phyloP scores from a whole-genome alignment of 1,140 invertebrate species.

The Neodiprion pinetum region DNA sequence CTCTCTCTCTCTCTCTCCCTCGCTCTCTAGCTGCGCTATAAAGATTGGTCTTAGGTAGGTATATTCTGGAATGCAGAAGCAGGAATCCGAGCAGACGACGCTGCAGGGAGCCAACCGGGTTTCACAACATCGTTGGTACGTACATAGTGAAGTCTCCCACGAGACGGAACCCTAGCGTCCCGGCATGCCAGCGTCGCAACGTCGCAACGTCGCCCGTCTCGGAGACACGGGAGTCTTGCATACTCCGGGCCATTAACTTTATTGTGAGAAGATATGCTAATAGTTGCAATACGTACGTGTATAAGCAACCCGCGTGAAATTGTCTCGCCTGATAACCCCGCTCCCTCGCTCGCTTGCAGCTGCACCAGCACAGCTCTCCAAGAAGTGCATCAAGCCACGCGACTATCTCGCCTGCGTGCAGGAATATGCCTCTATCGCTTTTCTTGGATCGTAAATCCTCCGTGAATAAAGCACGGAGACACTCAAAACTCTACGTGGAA shows the following conservation, averaged over 20 bases:
- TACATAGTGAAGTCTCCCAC: not conserved
- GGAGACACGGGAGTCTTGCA: not conserved
- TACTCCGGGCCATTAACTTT: slow-evolving; percentile 24
- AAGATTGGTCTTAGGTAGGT: not conserved
- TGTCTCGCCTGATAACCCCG: slow-evolving; percentile 22
- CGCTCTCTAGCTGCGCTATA: not conserved
- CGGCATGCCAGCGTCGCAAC: not conserved
- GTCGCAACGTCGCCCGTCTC: not conserved
- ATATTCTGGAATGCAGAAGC: slow-evolving; percentile 6
- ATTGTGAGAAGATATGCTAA: slow-evolving; percentile 37
- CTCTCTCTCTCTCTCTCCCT: too few relatives aligned
- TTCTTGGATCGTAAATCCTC: too few relatives aligned
- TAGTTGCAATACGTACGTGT: slow-evolving; percentile 6
- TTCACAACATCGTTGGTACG: not conserved
- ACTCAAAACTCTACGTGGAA: too few relatives aligned
- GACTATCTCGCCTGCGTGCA: too few relatives aligned
- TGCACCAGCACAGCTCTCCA: too few relatives aligned
- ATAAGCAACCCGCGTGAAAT: slow-evolving; percentile 24
- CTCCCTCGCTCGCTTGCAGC: not conserved
- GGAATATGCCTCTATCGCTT: too few relatives aligned
- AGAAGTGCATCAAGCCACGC: too few relatives aligned
- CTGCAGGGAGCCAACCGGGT: too few relatives aligned
- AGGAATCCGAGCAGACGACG: too few relatives aligned
- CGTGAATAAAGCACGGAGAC: too few relatives aligned
- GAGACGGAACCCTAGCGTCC: not conserved